Conservation (phyloP, 2,888 invertebrate species). For the Nycteola revayana region DNA sequence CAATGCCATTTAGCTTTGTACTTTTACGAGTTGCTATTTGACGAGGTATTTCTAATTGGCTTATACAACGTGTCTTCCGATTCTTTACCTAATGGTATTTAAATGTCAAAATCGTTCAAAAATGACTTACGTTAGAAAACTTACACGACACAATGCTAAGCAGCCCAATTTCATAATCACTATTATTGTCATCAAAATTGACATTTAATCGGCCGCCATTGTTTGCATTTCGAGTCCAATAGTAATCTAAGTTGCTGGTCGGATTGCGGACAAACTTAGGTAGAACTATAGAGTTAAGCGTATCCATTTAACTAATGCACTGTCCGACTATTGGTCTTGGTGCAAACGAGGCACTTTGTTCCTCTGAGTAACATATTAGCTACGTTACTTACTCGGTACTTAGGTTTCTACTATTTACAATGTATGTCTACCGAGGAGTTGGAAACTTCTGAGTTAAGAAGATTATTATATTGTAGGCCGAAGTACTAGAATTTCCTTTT, state of each 20-base stretch:
- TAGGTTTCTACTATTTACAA: constrained; percentile 39
- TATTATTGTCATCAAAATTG: constrained; percentile 42
- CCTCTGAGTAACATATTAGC: constrained; percentile 65
- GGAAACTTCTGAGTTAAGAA: too few relatives aligned
- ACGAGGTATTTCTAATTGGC: too few relatives aligned
- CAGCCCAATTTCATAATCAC: too few relatives aligned
- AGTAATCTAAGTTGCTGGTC: constrained; percentile 70
- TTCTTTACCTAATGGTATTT: too few relatives aligned
- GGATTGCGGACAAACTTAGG: constrained; percentile 71
- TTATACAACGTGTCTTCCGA: too few relatives aligned
- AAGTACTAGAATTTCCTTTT: too few relatives aligned
- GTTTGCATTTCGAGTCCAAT: constrained; percentile 62
- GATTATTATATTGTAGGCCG: too few relatives aligned
- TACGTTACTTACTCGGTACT: constrained; percentile 42
- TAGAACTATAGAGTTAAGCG: constrained; percentile 64
- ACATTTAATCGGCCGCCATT: constrained; percentile 59
- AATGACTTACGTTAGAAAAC: too few relatives aligned
- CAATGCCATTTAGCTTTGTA: too few relatives aligned
- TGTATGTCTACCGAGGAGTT: constrained; percentile 13
- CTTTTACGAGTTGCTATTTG: too few relatives aligned
- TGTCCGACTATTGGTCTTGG: constrained; percentile 76
- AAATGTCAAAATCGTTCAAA: too few relatives aligned
- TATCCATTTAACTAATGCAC: constrained; percentile 79
- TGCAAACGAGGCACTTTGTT: constrained; percentile 74
- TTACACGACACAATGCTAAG: too few relatives aligned